Percentiles rank a stretch among this genome's conserved stretches.
phyloP scores from a whole-genome alignment of 2,888 invertebrate genomes.

The Stictocephala bisonia region DNA sequence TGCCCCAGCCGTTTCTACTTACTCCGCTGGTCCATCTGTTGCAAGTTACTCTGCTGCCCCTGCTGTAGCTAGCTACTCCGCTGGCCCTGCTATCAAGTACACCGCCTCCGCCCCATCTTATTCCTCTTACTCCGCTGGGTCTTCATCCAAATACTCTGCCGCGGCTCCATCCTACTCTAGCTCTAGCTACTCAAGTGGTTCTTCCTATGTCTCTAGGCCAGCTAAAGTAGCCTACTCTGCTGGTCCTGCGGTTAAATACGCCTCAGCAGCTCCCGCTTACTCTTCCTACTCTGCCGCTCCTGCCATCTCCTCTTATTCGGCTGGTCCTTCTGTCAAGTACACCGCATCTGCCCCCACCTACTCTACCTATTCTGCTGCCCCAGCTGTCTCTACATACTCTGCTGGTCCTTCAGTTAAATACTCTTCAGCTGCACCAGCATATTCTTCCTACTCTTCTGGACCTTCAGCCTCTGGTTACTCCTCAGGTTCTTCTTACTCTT shows the following conservation, averaged over 20 bases:
- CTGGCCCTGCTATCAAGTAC: slow-evolving; percentile 65
- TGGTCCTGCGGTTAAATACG: slow-evolving; percentile 41
- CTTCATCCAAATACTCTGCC: slow-evolving; percentile 60
- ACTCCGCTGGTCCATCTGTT: slow-evolving; percentile 59
- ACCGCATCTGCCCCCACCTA: slow-evolving; percentile 49
- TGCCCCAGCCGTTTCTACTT: slow-evolving; percentile 49
- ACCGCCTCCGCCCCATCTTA: slow-evolving; percentile 67
- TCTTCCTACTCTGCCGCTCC: slow-evolving; percentile 55
- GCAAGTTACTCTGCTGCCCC: slow-evolving; percentile 59
- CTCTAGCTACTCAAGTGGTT: slow-evolving; percentile 56
- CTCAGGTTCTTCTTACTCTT: slow-evolving; percentile 60
- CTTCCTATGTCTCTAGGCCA: slow-evolving; percentile 62
- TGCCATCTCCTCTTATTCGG: slow-evolving; percentile 61
- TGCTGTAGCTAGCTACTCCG: slow-evolving; percentile 59
- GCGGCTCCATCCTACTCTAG: slow-evolving; percentile 59
- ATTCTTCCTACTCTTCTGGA: slow-evolving; percentile 55
- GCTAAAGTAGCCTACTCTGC: slow-evolving; percentile 61
- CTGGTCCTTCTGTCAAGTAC: slow-evolving; percentile 40
- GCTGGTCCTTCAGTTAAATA: slow-evolving; percentile 49
- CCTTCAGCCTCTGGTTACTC: slow-evolving; percentile 60
- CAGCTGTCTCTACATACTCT: slow-evolving; percentile 37
- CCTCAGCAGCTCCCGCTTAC: slow-evolving; percentile 58
- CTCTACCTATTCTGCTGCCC: slow-evolving; percentile 39
- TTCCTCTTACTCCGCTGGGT: slow-evolving; percentile 65
- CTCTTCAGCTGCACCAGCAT: slow-evolving; percentile 51